Conservation (phyloP, 2,113 vertebrate genomes). For the cattle (Bos taurus) region DNA sequence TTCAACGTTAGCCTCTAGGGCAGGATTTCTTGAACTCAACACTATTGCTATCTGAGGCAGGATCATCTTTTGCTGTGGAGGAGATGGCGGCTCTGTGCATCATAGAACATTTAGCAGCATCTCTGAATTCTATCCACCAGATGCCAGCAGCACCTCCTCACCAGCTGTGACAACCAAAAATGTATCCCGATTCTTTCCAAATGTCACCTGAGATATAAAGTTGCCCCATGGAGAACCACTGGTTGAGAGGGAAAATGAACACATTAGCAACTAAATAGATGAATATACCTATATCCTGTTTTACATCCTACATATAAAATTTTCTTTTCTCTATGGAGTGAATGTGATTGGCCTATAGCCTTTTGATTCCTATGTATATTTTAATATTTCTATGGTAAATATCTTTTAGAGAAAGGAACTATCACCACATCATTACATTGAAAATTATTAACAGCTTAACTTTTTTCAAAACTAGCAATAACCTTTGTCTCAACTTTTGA, state of each 20-base stretch:
- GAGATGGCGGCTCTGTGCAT: neutral
- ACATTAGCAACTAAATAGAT: neutral
- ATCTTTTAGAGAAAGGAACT: neutral
- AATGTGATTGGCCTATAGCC: neutral
- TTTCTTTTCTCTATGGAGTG: neutral
- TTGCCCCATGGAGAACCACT: neutral
- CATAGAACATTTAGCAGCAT: neutral
- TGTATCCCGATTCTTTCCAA: neutral
- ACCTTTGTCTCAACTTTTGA: neutral
- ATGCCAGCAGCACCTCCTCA: neutral
- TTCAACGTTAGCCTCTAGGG: neutral
- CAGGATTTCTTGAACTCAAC: neutral
- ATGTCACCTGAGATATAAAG: neutral
- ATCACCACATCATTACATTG: neutral
- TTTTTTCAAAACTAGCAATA: neutral
- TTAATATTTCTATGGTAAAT: neutral
- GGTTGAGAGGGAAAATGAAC: neutral
- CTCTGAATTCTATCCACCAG: neutral
- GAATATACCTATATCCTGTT: neutral
- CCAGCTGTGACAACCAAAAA: neutral
- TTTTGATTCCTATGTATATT: neutral
- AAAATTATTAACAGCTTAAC: neutral
- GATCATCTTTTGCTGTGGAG: neutral
- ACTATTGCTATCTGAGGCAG: too few relatives aligned
- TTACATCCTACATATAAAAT: neutral